Evolutionary conservation across 2,113 vertebrate species (phyloP).

Genomic region (Herpailurus yagouaroundi): DNA sequence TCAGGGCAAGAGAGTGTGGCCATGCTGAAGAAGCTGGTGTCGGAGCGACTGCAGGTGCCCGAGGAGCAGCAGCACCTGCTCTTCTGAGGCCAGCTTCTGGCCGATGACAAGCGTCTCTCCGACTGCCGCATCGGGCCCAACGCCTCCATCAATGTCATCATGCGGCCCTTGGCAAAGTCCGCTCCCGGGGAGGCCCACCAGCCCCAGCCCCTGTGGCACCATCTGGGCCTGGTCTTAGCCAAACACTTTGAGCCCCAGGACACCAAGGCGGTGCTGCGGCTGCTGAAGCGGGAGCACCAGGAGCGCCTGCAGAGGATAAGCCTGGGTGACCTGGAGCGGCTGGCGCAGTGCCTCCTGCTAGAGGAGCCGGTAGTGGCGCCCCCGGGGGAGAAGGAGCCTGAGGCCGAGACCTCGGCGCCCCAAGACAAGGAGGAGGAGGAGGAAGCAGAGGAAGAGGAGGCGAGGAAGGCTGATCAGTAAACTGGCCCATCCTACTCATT

Average conservation of each 20-base stretch:
- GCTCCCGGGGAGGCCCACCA: accelerated
- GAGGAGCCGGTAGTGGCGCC: background rate
- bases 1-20: conserved; percentile 66
- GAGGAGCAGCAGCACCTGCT: conserved; percentile 69
- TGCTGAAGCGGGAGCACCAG: conserved; percentile 49
- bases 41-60: background rate
- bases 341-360: background rate
- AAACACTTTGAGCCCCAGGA: conserved; percentile 69
- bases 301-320: conserved; percentile 37
- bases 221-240: conserved; percentile 50
- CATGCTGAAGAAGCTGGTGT: conserved; percentile 69
- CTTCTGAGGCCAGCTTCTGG: conserved; percentile 65
- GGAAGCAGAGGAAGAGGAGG: too few relatives aligned
- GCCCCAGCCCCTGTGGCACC: conserved; percentile 63
- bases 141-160: conserved; percentile 36
- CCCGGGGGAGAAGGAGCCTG: background rate
- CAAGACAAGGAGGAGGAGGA: background rate
- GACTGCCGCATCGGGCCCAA: conserved; percentile 59
- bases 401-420: background rate
- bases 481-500: background rate
- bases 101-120: conserved; percentile 63
- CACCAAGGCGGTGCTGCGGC: conserved; percentile 31
- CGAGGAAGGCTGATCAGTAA: background rate
- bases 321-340: conserved; percentile 64
- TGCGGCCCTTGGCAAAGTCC: conserved; percentile 35